phyloP scores from a whole-genome alignment of 2,113 vertebrate species.

The Oreochromis aureus region DNA sequence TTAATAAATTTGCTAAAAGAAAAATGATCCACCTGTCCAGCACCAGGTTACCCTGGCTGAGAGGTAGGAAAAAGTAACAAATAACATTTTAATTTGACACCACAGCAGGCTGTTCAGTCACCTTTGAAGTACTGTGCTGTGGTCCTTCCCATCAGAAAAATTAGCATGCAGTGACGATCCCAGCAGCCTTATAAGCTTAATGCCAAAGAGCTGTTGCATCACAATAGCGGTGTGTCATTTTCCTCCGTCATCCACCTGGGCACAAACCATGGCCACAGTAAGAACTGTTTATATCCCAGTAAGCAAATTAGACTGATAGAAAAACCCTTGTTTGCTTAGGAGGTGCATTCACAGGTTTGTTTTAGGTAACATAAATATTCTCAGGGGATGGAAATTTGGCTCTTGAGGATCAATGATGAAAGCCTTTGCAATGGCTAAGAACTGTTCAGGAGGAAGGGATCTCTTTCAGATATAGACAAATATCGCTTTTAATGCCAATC shows the following conservation, averaged over 20 bases:
- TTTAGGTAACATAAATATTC: constrained; percentile 50
- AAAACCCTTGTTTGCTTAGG: constrained; percentile 1
- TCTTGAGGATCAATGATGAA: constrained; percentile 61
- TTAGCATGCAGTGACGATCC: constrained; percentile 23
- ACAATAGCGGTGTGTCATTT: constrained; percentile 32
- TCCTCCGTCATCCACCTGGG: constrained; percentile 18
- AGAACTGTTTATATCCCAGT: constrained; percentile 1
- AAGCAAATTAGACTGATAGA: constrained; percentile 8
- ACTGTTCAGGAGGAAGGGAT: constrained; percentile 1
- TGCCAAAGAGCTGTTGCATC: constrained; percentile 27
- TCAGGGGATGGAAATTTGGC: constrained; percentile 32
- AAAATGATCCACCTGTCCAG: neutral
- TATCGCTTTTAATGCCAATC: constrained; percentile 4
- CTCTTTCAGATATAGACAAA: constrained; percentile 1
- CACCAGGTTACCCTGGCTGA: neutral
- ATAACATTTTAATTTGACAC: constrained; percentile 36
- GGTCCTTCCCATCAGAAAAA: neutral
- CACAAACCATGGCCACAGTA: neutral
- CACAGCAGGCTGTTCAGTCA: constrained; percentile 17
- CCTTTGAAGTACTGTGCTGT: neutral
- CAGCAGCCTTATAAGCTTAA: constrained; percentile 21
- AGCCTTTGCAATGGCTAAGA: constrained; percentile 51
- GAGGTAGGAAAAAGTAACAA: neutral
- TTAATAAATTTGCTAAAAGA: neutral
- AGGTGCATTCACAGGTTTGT: neutral